A percentile compares a stretch with the other conserved stretches of the same genome.
These are phyloP conservation scores for Carassius auratus DNA, from an alignment of 2,113 vertebrate genomes.

Conservation along the genomic window DNA sequence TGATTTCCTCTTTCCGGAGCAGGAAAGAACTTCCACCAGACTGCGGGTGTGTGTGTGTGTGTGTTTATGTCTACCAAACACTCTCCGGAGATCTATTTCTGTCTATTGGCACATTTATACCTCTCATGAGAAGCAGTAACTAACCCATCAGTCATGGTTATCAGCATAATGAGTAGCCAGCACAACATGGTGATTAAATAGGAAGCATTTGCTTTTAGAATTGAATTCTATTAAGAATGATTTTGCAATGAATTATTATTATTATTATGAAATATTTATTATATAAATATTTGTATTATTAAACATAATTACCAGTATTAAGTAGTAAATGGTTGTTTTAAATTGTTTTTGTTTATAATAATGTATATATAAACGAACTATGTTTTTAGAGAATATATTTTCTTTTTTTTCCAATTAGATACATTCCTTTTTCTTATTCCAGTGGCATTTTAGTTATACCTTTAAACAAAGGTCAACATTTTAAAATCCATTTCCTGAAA, in stretches of 20 bases:
- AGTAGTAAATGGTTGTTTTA: not conserved
- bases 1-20: conserved; percentile 33
- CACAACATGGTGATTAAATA: conserved; percentile 1
- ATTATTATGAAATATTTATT: too few relatives aligned
- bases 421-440: not conserved
- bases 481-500: not conserved
- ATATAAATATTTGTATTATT: too few relatives aligned
- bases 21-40: conserved; percentile 20
- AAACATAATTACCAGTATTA: not conserved
- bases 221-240: not conserved
- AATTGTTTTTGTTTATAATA: too few relatives aligned
- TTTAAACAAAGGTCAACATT: not conserved
- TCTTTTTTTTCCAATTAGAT: not conserved
- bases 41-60: not conserved
- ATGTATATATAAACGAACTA: not conserved
- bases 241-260: not conserved
- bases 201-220: not conserved
- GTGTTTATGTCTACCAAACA: not conserved
- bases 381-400: not conserved
- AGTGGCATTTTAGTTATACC: not conserved
- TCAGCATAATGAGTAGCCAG: not conserved
- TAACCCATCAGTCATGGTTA: not conserved
- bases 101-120: conserved; percentile 7
- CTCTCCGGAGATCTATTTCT: conserved; percentile 32
- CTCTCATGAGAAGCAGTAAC: not conserved